Percentiles rank a stretch among this genome's conserved stretches.
These are phyloP conservation scores for Puffinus mauretanicus DNA, from an alignment of 2,113 vertebrate genomes.

Conservation along the genomic window DNA sequence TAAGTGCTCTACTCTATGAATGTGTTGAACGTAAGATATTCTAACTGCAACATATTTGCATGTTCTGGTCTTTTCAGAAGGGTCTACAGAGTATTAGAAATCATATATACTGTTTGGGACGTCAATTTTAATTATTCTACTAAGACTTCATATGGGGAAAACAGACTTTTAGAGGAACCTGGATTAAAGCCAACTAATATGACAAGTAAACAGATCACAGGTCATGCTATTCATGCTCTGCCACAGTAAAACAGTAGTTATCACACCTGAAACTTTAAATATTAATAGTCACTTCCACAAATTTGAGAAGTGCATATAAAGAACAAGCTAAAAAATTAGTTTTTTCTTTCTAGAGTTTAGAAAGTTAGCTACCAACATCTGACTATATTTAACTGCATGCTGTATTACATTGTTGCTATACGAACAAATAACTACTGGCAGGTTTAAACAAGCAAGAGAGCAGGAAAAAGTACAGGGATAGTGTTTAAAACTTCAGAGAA, in stretches of 20 bases:
- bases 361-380: constrained; percentile 10
- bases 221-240: constrained; percentile 42
- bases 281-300: not conserved
- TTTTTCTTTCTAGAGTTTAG: constrained; percentile 7
- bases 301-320: not conserved
- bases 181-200: constrained; percentile 17
- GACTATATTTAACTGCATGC: constrained; percentile 43
- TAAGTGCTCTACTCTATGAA: not conserved
- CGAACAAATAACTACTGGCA: constrained; percentile 42
- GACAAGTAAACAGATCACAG: constrained; percentile 6
- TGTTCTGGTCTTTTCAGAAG: not conserved
- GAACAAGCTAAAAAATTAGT: constrained; percentile 30
- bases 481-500: constrained; percentile 44
- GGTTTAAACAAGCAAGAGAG: constrained; percentile 55
- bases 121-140: not conserved
- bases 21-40: not conserved
- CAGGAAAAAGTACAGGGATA: constrained; percentile 22
- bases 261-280: constrained; percentile 14
- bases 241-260: constrained; percentile 25
- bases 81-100: not conserved
- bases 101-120: not conserved
- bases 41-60: not conserved
- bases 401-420: not conserved
- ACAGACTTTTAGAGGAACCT: not conserved
- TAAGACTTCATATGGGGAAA: not conserved